Evolutionary conservation across 2,113 vertebrate species (phyloP).

Genomic region (Lepidiolamprologus cunningtoni): DNA sequence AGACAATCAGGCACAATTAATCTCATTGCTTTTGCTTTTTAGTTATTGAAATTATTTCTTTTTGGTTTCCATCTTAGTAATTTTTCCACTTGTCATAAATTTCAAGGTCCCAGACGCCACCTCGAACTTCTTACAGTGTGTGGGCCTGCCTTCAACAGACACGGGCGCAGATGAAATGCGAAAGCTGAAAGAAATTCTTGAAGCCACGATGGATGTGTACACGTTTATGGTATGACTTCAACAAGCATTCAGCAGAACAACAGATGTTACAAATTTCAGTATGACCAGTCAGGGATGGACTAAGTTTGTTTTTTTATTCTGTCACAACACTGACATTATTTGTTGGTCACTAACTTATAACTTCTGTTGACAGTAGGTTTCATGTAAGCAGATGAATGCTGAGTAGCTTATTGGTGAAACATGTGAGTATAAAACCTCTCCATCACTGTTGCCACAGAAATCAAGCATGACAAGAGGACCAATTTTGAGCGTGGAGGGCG

Average conservation of each 20-base stretch:
- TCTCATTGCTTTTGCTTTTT: neutral
- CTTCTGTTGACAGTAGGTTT: neutral
- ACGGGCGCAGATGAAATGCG: conserved; percentile 34
- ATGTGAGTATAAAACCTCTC: neutral
- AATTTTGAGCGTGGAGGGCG: conserved; percentile 38
- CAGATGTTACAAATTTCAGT: neutral
- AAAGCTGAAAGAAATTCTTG: conserved; percentile 53
- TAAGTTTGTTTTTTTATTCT: neutral
- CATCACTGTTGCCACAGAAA: neutral
- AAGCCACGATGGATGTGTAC: conserved; percentile 61
- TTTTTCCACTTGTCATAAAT: neutral
- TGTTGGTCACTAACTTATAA: neutral
- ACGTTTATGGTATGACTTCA: conserved; percentile 60
- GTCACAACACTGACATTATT: neutral
- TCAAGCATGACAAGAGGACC: conserved; percentile 1
- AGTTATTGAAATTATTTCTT: neutral
- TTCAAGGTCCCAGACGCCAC: conserved; percentile 24
- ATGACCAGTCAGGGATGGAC: neutral
- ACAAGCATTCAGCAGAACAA: neutral
- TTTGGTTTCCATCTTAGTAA: neutral
- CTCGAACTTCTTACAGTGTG: conserved; percentile 60
- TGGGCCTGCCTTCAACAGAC: conserved; percentile 42
- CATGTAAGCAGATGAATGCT: neutral
- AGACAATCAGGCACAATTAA: neutral
- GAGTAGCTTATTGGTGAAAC: neutral